Base-by-base conservation (phyloP, 2,113 vertebrate genomes). In the Zosterops pallidus region DNA sequence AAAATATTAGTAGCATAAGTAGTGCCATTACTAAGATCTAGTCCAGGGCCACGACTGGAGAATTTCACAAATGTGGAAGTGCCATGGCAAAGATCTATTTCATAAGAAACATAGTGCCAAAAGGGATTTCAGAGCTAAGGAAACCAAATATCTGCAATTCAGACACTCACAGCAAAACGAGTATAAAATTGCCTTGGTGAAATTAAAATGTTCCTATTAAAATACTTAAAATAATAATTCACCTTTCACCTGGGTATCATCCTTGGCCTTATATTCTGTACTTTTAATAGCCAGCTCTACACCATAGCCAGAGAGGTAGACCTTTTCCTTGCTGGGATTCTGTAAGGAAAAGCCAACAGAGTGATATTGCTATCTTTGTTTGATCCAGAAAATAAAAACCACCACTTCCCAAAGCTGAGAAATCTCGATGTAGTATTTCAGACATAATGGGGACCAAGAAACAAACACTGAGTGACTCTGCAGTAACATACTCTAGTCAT, bases 171-270 rank as follows among this genome's bases (percentile, higher is more conserved):
- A 33, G 25, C 2, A 69, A 52, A 81, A 89, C 1, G 16, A 84
- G n/a, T 12, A 55, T 1, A 44, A 72, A 78, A 62, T 28, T 23
- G 57, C 46, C 50, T 80, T 69, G 12, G 23, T 6, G 11, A 77
- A 92, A 93, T 55, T 14, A 19, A 75, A 75, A 35, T 6, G 11
- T 52, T 76, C 22, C 44, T 41, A 29, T 24, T 24, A 25, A 67
- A 81, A 35, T 31, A 79, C 3, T 83, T 69, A 14, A 90, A 88
- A 50, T 12, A 90, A 26, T 88, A 96, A 96, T 97, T 98, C 97
- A 99, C 99, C 99, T 98, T 99, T 99, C 97, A 99, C 99, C 98
- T 99, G 99, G 41, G 99, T 99, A 98, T 99, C 99, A 75, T 99
- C 99, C 97, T 99, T 99, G 79, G 99, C 99, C 95, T 99, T 99